Conservation (phyloP, 2,113 vertebrate species). For the Octodon degus region DNA sequence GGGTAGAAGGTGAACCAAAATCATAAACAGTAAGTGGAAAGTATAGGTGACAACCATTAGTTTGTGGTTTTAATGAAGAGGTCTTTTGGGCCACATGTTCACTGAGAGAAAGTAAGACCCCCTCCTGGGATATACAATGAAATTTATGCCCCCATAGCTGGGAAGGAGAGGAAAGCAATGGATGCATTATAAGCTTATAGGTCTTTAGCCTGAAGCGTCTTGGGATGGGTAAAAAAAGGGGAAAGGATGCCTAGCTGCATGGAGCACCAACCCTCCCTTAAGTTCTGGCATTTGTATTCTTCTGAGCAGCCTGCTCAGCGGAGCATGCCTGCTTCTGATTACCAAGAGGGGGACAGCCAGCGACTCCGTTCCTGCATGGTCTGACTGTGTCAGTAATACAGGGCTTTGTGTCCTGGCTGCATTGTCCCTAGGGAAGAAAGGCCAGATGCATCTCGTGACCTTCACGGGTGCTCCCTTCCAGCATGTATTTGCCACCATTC, state of each 20-base stretch:
- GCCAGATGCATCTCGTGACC: not conserved
- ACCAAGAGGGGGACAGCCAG: constrained; percentile 55
- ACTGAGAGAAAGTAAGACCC: constrained; percentile 81
- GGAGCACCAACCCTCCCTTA: not conserved
- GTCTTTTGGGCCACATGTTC: constrained; percentile 87
- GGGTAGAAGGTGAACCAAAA: constrained; percentile 57
- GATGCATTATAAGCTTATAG: constrained; percentile 52
- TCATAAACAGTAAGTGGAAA: constrained; percentile 81
- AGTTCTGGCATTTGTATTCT: constrained; percentile 73
- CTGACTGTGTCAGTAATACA: not conserved
- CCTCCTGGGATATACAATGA: constrained; percentile 86
- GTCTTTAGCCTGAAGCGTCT: constrained; percentile 72
- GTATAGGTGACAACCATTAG: constrained; percentile 86
- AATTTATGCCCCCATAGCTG: constrained; percentile 73
- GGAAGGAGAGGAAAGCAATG: constrained; percentile 25
- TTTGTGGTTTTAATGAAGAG: constrained; percentile 86
- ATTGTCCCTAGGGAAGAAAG: not conserved
- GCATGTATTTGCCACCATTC: not conserved
- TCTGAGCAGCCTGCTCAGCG: constrained; percentile 46
- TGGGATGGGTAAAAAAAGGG: not conserved
- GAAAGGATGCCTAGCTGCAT: not conserved
- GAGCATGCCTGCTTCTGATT: constrained; percentile 69
- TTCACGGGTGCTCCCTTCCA: not conserved
- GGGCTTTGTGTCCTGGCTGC: not conserved
- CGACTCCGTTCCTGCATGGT: no score